Evolutionary conservation across 2,888 invertebrate species (phyloP), one percentile per base, ranked within the genome.

Genomic region (Brachypterus glaber): DNA sequence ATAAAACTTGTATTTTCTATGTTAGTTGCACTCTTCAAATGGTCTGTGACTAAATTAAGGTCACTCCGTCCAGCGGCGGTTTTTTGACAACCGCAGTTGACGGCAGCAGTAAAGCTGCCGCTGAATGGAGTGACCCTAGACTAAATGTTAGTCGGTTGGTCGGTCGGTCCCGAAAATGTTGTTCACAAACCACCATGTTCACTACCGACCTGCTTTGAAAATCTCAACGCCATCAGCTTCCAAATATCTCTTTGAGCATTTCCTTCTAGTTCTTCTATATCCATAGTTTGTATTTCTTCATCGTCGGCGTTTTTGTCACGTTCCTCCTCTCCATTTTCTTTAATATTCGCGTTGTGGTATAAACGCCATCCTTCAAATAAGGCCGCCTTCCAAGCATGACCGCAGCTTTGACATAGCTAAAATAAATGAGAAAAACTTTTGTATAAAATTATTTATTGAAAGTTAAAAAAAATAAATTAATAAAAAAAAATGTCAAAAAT

Each of bases 331-430:
- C 59, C 50, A 44, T 66, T 68, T 34, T 68, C 65, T 33, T 74
- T 71, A 52, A 77, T 79, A 55, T 90, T 88, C 4, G 88, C 80
- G 68, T 95, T 91, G 58, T 93, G 86, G 53, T 82, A 77, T 17
- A 91, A 70, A 38, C 81, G 73, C 91, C 93, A 93, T 2, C 95
- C 95, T 62, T 92, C 85, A 25, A 95, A 67, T 14, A 87, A 77
- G 3, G 90, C 90, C 1, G 91, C 91, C 33, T 90, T 71, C 93
- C 93, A 93, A 2, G 85, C 77, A 62, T 95, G 92, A 0, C 95
- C 95, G 53, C 84, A 85, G 55, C 80, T 82, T 29, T 81, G 74
- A 54, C 91, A 90, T 21, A 91, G 63, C 43, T 62, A 39, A n/a
- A 51, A 50, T 35, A 33, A 11, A 27, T 27, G 8, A 11, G 12